Base-by-base conservation (phyloP, 2,113 vertebrate species). In the Carettochelys insculpta region DNA sequence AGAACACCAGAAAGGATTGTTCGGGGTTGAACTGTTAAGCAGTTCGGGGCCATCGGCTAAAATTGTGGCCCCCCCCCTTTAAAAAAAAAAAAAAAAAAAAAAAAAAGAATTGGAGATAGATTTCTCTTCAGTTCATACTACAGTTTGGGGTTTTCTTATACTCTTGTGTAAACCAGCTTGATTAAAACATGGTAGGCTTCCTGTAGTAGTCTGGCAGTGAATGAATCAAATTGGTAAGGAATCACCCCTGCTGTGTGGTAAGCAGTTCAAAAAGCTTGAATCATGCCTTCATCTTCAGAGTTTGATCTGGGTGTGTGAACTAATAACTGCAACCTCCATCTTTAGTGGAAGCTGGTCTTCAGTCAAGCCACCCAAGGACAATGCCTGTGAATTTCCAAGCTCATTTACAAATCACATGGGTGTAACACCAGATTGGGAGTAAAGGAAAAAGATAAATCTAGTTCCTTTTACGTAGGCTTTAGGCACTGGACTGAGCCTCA, bases 401-500 rank as follows among this genome's bases (percentile, higher is more conserved):
- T 76, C 38, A 71, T 27, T 71, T 47, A 16, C 50, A 71, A 88
- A 88, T 50, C 38, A 61, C 48, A 68, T n/a, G 85, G 77, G 73
- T 84, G 76, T 51, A 80, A 19, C 75, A 61, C 58, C 51, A 77
- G 77, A 77, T 65, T 65, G 2, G 52, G 61, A 43, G 53, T 47
- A 53, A 80, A 88, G 87, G 71, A 85, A 58, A 34, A 68, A 50
- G 71, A 78, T 85, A 81, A 88, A 88, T 84, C 87, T 85, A 92
- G 86, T 51, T 71, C 71, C 29, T 73, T 54, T 77, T 31, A 11
- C 54, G 54, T 24, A 41, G 79, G 53, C 48, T 68, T 22, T 68
- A 25, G 58, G 11, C 8, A 45, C 34, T 54, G 47, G 75, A 82
- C 38, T 6, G 11, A 8, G 45, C 75, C 47, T 45, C 48, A 3